Conservation (phyloP, 1,140 invertebrate species). For the Batillaria attramentaria region DNA sequence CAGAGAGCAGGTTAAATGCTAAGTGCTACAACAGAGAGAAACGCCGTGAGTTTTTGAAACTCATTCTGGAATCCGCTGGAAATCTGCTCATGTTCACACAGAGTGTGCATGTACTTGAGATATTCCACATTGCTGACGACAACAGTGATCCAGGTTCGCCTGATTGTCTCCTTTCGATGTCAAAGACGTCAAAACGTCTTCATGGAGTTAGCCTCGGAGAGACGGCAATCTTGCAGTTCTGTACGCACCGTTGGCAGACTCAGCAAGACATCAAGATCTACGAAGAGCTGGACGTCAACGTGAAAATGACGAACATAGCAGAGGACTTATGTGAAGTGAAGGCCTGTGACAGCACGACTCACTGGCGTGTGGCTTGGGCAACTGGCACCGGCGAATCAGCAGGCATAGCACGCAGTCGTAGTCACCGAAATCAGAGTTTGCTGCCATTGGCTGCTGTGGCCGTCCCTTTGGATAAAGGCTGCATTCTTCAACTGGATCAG, state of each 20-base stretch:
- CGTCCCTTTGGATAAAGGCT: neutral
- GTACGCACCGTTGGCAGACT: neutral
- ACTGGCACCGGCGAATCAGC: neutral
- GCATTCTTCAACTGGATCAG: neutral
- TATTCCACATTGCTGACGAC: conserved; percentile 53
- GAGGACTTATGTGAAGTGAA: neutral
- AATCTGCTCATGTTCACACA: conserved; percentile 66
- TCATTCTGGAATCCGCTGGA: conserved; percentile 54
- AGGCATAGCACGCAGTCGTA: neutral
- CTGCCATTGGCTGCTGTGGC: conserved; percentile 1
- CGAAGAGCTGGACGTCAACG: neutral
- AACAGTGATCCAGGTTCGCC: conserved; percentile 14
- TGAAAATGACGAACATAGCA: neutral
- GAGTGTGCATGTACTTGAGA: conserved; percentile 56
- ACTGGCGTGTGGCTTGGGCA: conserved; percentile 5
- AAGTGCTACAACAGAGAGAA: conserved; percentile 53
- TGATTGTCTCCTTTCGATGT: conserved; percentile 21
- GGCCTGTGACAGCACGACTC: neutral
- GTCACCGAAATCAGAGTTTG: neutral
- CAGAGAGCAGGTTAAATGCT: conserved; percentile 58
- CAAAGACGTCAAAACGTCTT: conserved; percentile 7
- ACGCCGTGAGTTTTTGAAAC: conserved; percentile 54
- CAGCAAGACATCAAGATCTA: neutral
- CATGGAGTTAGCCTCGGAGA: neutral
- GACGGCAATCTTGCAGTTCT: neutral